Percentiles rank a stretch among this genome's conserved stretches.
phyloP scores from a whole-genome alignment of 2,113 vertebrate species.

The Alectura lathami region DNA sequence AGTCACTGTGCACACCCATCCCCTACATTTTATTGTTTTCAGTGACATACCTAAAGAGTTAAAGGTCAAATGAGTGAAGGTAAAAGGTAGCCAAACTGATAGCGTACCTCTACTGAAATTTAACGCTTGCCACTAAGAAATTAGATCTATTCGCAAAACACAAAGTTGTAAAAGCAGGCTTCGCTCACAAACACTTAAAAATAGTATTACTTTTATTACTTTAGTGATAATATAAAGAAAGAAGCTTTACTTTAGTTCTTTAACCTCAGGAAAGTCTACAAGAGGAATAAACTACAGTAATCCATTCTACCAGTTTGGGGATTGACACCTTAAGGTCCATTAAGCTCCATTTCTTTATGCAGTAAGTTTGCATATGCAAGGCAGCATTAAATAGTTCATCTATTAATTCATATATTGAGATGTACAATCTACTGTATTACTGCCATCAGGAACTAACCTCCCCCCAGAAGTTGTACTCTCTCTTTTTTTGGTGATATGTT shows the following conservation, averaged over 20 bases:
- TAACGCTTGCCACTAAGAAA: background rate
- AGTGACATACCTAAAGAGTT: constrained; percentile 1
- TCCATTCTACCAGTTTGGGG: background rate
- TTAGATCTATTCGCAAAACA: background rate
- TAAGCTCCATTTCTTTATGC: background rate
- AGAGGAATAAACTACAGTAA: background rate
- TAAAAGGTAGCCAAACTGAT: background rate
- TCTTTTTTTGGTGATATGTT: background rate
- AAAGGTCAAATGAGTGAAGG: constrained; percentile 26
- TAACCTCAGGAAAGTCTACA: background rate
- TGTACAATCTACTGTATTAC: background rate
- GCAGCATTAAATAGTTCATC: background rate
- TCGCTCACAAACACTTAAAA: background rate
- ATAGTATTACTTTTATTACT: background rate
- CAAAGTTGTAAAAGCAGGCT: background rate
- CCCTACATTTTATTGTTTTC: background rate
- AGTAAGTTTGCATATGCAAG: background rate
- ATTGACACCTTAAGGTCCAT: background rate
- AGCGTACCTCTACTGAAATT: background rate
- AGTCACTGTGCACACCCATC: background rate
- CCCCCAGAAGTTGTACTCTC: background rate
- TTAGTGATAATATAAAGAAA: background rate
- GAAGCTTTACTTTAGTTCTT: background rate
- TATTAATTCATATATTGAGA: background rate
- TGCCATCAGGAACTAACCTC: background rate